Evolutionary conservation across 37 sponge, comb jelly and placozoan genomes (phyloP).

Genomic region (Halisarca cf. caerulea): DNA sequence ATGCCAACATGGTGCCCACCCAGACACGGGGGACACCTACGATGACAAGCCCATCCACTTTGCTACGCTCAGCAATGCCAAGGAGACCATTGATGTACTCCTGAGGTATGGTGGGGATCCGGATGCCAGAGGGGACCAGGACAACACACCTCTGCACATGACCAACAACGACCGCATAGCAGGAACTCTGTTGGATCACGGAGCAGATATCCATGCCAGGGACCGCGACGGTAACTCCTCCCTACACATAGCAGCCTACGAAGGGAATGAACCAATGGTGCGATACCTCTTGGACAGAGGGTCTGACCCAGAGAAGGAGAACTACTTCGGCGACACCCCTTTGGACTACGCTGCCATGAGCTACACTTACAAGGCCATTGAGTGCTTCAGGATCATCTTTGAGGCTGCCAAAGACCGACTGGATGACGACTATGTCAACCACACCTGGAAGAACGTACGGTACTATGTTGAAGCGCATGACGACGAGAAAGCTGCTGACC

Average conservation of each 20-base stretch:
- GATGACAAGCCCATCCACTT: conserved; percentile 26
- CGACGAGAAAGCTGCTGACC: conserved; percentile 10
- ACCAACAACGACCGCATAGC: background rate
- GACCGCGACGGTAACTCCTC: conserved; percentile 10
- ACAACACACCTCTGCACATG: conserved; percentile 12
- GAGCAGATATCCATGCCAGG: background rate
- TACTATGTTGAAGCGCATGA: background rate
- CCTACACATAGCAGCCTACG: conserved; percentile 21
- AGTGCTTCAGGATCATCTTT: conserved; percentile 25
- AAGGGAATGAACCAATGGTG: conserved; percentile 9
- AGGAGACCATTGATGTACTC: conserved; percentile 3
- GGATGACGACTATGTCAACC: conserved; percentile 15
- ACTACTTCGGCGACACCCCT: conserved; percentile 16
- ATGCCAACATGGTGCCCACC: background rate
- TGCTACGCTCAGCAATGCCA: conserved; percentile 8
- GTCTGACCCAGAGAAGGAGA: conserved; percentile 3
- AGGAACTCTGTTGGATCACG: background rate
- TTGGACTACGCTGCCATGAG: conserved; percentile 30
- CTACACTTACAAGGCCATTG: conserved; percentile 15
- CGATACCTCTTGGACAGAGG: conserved; percentile 10
- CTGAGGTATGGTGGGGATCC: conserved; percentile 12
- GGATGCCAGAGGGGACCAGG: conserved; percentile 9
- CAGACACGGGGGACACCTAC: background rate
- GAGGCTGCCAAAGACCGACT: conserved; percentile 20
- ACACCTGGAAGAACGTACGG: conserved; percentile 9